Conservation (phyloP, 2,113 vertebrate species). For the Progne subis region DNA sequence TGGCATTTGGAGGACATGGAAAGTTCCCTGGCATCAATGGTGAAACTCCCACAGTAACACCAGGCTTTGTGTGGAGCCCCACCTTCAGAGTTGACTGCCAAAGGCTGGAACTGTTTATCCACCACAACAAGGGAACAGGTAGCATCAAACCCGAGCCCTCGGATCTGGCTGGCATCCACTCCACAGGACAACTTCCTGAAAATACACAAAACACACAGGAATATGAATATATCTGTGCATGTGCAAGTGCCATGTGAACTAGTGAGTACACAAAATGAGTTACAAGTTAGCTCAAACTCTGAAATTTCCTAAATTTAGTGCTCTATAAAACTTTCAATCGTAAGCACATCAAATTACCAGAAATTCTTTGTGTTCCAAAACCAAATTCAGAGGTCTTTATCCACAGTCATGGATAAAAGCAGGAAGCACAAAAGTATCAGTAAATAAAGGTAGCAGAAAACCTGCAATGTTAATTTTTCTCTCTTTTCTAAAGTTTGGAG, state of each 20-base stretch:
- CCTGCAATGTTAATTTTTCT: neutral
- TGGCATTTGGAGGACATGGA: neutral
- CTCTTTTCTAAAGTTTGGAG: neutral
- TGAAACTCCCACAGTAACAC: neutral
- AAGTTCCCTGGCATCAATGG: neutral
- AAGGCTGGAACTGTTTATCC: slow-evolving; percentile 83
- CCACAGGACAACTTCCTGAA: slow-evolving; percentile 82
- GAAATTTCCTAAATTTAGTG: neutral
- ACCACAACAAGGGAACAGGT: slow-evolving; percentile 94
- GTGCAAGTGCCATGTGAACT: neutral
- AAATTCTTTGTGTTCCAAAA: neutral
- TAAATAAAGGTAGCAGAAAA: neutral
- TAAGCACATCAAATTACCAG: neutral
- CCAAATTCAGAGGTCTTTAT: neutral
- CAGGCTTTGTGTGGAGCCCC: neutral
- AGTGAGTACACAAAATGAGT: neutral
- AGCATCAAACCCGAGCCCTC: slow-evolving; percentile 92
- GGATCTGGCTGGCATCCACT: slow-evolving; percentile 75
- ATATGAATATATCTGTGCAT: neutral
- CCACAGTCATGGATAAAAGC: neutral
- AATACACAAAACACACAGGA: neutral
- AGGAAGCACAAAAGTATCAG: neutral
- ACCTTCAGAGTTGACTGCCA: slow-evolving; percentile 88
- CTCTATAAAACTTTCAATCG: neutral
- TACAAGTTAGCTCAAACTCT: neutral